Percentiles rank a stretch among this genome's conserved stretches.
Evolutionary conservation across 2,113 vertebrate genomes (phyloP).

Genomic region (Sphaerodactylus townsendi): DNA sequence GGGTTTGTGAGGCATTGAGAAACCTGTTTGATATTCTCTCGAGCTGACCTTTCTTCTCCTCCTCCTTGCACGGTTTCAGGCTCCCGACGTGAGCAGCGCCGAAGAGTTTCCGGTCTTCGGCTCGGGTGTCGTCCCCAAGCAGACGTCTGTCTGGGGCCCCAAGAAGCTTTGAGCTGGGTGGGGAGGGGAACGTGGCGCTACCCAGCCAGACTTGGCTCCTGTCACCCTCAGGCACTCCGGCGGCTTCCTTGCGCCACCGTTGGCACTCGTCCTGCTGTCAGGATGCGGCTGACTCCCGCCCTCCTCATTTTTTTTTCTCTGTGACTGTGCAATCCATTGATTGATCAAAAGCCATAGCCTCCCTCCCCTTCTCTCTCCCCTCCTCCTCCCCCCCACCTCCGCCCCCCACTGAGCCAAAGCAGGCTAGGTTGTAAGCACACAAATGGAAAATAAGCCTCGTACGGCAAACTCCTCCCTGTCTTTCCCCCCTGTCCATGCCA

Average conservation of each 20-base stretch:
- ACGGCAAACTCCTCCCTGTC: too few relatives aligned
- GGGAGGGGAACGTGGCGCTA: neutral
- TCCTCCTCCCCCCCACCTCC: neutral
- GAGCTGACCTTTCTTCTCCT: neutral
- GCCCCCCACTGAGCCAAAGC: constrained; percentile 1
- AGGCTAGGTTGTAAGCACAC: constrained; percentile 27
- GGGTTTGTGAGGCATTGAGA: neutral
- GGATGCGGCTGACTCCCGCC: neutral
- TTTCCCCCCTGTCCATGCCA: neutral
- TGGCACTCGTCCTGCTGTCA: neutral
- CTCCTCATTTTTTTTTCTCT: neutral
- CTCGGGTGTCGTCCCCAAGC: constrained; percentile 76
- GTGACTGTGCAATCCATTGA: constrained; percentile 21
- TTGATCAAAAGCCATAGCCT: constrained; percentile 30
- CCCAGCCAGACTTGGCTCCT: neutral
- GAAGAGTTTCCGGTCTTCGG: constrained; percentile 85
- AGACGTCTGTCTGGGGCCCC: constrained; percentile 81
- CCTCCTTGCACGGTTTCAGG: constrained; percentile 56
- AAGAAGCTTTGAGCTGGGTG: constrained; percentile 77
- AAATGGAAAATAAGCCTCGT: neutral
- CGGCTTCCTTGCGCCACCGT: neutral
- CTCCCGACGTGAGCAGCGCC: constrained; percentile 83
- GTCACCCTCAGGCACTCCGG: neutral
- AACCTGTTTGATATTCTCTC: neutral
- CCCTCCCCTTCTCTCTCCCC: neutral